Base-by-base conservation (phyloP, 2,113 vertebrate species). In the Raphicerus campestris region DNA sequence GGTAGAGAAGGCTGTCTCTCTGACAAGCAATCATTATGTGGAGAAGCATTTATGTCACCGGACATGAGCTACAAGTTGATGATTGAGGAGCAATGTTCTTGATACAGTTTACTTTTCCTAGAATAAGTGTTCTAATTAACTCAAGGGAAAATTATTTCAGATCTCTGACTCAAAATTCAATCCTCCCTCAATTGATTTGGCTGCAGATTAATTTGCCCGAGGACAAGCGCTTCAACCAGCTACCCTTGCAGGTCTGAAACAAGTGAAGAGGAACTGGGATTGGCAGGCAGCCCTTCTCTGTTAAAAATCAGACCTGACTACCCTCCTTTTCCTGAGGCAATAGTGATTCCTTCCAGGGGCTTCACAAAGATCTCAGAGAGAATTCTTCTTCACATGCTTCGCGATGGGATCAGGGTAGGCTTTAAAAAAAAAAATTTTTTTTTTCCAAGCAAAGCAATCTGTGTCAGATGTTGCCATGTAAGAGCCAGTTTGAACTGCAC, bases 1-100 rank as follows among this genome's bases (percentile, higher is more conserved):
- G 75, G 75, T 84, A 97, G 15, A 6, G 96, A 98, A 98, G 97
- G 96, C 93, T 88, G 26, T 95, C 96, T 95, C 89, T 60, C 91
- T 98, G 98, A 98, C 97, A 98, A 97, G 97, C 85, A 96, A 89
- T 89, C 92, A 96, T 98, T 98, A 97, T 98, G 97, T 95, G 88
- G 94, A 97, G 91, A 56, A 61, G 55, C 95, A 87, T 92, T 88
- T 90, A 22, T 98, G 98, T 98, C 96, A 97, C 85, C 45, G 95
- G 89, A 77, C 97, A 97, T 91, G 4, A 0, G 55, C 89, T 98
- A 83, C 0, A 2, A 91, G 85, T 95, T 97, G 97, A 96, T 97
- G 96, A 89, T 58, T 9, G 19, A 96, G 63, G 94, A 97, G 91
- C 30, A 94, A 89, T 87, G 19, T 53, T 93, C 88, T 89, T 61